Percentiles rank a stretch among this genome's conserved stretches.
Conservation (phyloP, 2,888 invertebrate genomes). For the Eupsilia transversa region DNA sequence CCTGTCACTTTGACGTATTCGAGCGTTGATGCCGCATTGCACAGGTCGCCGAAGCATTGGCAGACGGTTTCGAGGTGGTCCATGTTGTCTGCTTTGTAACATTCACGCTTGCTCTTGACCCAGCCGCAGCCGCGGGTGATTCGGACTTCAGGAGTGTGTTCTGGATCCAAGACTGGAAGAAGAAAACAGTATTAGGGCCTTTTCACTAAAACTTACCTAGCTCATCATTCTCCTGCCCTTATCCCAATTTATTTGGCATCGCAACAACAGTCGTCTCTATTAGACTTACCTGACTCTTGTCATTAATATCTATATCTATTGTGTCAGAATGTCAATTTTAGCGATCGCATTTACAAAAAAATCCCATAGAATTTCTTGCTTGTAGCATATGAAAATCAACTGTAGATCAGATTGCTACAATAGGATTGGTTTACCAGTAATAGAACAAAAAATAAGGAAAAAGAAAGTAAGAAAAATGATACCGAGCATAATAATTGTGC, state of each 20-base stretch:
- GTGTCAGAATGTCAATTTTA: not conserved
- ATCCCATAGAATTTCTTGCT: not conserved
- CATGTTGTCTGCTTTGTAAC: conserved; percentile 91
- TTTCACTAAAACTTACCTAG: too few species aligned
- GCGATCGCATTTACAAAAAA: not conserved
- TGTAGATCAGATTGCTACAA: not conserved
- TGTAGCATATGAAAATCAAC: not conserved
- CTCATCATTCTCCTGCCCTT: too few species aligned
- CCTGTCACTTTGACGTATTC: conserved; percentile 71
- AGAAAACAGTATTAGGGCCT: conserved; percentile 8
- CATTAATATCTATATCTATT: not conserved
- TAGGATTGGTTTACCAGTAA: not conserved
- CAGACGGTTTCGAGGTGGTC: conserved; percentile 91
- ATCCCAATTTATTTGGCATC: too few species aligned
- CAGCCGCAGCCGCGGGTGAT: conserved; percentile 92
- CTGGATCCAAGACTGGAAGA: conserved; percentile 80
- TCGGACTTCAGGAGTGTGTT: conserved; percentile 81
- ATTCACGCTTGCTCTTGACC: conserved; percentile 84
- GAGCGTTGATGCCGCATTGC: conserved; percentile 84
- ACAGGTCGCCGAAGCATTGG: conserved; percentile 91
- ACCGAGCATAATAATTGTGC: too few species aligned
- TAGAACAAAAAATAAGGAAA: not conserved
- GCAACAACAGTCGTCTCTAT: too few species aligned
- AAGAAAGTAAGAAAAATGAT: not conserved
- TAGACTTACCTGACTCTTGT: not conserved